Base-by-base conservation (phyloP, 2,113 vertebrate species). In the Lophura nycthemera region DNA sequence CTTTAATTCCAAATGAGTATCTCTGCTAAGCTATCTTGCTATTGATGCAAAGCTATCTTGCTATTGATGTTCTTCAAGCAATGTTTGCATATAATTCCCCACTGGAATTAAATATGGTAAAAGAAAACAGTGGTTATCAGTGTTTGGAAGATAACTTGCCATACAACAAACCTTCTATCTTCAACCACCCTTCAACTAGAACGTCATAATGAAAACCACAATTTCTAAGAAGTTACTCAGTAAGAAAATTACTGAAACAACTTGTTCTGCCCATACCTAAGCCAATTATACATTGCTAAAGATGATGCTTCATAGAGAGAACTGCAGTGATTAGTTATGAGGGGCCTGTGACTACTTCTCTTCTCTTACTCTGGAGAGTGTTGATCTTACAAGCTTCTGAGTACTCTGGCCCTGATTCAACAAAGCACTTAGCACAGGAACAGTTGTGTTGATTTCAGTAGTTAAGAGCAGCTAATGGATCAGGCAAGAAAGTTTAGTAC, bases 321-420 rank as follows among this genome's bases (percentile, higher is more conserved):
- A 40, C 5, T 40, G 78, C 24, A 73, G 40, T 50, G 19, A 85
- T 50, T 60, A 63, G 78, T 73, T 91, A 45, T 64, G 60, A 84
- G 36, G 69, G 61, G 48, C 34, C 66, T 57, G 54, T 57, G 54
- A 57, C 6, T 59, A 50, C 17, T 80, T 88, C 84, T 56, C 30
- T 80, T 71, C 88, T 83, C 56, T 56, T 56, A 36, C 2, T n/a
- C 11, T 16, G 17, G 22, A 6, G 1, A n/a, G 10, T 7, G 16
- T 38, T 77, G 61, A 80, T 73, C 56, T 59, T 74, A 64, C 56
- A 80, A 83, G 45, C 11, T 85, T 64, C 64, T 83, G 60, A 89
- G 87, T 19, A 50, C 12, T 36, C 19, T 30, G 94, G 75, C 64
- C 60, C 38, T 67, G 77, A 83, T 77, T 91, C 89, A 95, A 83